These are phyloP conservation scores for Phalacrocorax brasilianus DNA, from an alignment of 2,113 vertebrate genomes.

Conservation along the genomic window DNA sequence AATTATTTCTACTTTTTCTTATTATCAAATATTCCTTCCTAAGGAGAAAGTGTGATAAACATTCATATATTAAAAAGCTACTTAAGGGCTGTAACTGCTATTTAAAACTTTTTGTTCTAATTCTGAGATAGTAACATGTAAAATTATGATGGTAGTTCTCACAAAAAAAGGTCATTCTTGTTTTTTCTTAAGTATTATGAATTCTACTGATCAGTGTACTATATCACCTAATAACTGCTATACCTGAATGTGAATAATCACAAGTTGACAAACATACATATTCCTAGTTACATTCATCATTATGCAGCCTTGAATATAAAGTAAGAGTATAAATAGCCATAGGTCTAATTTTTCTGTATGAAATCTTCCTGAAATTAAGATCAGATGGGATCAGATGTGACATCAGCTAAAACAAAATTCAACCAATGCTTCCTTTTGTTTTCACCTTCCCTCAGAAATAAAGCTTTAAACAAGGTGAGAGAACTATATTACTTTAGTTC, in stretches of 20 bases:
- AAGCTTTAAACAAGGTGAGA: not conserved
- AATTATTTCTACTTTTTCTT: not conserved
- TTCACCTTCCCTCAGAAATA: not conserved
- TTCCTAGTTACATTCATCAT: not conserved
- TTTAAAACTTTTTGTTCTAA: not conserved
- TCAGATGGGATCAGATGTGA: not conserved
- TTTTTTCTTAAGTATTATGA: not conserved
- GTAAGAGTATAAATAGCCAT: not conserved
- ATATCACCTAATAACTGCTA: not conserved
- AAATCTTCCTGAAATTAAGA: not conserved
- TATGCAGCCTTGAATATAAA: not conserved
- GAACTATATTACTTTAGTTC: not conserved
- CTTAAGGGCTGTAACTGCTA: not conserved
- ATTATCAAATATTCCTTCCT: not conserved
- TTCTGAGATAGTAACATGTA: not conserved
- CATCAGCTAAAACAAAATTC: not conserved
- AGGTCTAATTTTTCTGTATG: not conserved
- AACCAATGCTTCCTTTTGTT: not conserved
- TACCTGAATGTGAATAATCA: not conserved
- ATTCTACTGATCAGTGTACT: not conserved
- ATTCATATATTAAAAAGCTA: not conserved
- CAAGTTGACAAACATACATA: not conserved
- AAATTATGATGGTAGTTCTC: not conserved
- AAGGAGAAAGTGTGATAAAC: not conserved
- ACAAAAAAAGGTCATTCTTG: not conserved